Evolutionary conservation across 2,888 invertebrate species (phyloP).

Genomic region (Lithosia quadra): DNA sequence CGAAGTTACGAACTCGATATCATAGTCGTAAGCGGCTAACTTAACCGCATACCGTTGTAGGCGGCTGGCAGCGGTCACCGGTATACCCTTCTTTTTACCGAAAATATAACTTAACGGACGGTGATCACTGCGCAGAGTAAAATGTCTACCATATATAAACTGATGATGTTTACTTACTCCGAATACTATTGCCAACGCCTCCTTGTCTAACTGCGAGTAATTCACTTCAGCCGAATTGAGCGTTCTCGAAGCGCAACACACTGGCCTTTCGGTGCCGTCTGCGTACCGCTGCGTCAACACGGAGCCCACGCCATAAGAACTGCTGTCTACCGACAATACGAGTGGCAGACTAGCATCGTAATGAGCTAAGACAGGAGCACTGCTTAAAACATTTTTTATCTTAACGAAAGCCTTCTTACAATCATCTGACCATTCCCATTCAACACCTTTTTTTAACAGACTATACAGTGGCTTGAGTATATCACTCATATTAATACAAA

Average conservation of each 20-base stretch:
- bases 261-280: slow-evolving; percentile 31
- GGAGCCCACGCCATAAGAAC: slow-evolving; percentile 21
- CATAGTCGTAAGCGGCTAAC: slow-evolving; percentile 12
- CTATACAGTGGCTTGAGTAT: slow-evolving; percentile 41
- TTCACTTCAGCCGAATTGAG: neutral
- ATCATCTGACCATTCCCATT: slow-evolving; percentile 32
- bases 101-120: slow-evolving; percentile 15
- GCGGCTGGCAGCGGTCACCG: slow-evolving; percentile 9
- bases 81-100: slow-evolving; percentile 17
- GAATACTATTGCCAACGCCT: slow-evolving; percentile 21
- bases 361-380: slow-evolving; percentile 33
- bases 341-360: slow-evolving; percentile 34
- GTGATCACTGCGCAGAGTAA: slow-evolving; percentile 19
- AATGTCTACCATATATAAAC: slow-evolving; percentile 13
- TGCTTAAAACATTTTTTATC: slow-evolving; percentile 24
- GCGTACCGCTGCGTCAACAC: slow-evolving; percentile 40
- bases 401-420: slow-evolving; percentile 18
- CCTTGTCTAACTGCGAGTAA: slow-evolving; percentile 16
- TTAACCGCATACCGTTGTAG: slow-evolving; percentile 11
- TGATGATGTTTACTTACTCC: slow-evolving; percentile 18
- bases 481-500: slow-evolving; percentile 33
- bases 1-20: slow-evolving; percentile 11
- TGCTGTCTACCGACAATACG: slow-evolving; percentile 38
- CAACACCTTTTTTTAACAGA: slow-evolving; percentile 25
- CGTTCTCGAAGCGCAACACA: slow-evolving; percentile 15